A percentile compares a stretch with the other conserved stretches of the same genome.
Conservation (phyloP, 2,797 vertebrate genomes). For the Gadopsis marmoratus region DNA sequence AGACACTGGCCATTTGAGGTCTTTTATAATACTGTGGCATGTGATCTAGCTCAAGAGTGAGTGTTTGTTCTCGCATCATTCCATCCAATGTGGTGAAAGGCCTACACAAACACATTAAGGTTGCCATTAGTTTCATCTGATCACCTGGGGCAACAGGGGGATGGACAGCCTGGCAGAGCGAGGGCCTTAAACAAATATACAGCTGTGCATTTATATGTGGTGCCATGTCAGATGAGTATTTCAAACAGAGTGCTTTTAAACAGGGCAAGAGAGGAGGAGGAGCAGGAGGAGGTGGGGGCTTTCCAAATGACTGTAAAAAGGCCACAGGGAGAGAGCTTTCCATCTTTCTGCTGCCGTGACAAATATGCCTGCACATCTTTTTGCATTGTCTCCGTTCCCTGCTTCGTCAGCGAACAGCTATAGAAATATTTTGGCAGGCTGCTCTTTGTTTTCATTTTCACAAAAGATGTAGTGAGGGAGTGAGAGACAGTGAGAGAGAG, state of each 20-base stretch:
- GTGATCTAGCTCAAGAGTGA: slow-evolving; percentile 38
- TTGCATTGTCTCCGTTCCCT: slow-evolving; percentile 84
- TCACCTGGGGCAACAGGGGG: slow-evolving; percentile 73
- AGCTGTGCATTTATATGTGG: slow-evolving; percentile 74
- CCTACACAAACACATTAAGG: slow-evolving; percentile 78
- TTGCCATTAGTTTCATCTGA: slow-evolving; percentile 77
- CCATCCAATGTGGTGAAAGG: slow-evolving; percentile 63
- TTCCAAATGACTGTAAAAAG: slow-evolving; percentile 75
- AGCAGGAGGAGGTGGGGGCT: slow-evolving; percentile 6
- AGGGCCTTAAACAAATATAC: slow-evolving; percentile 77
- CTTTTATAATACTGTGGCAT: slow-evolving; percentile 50
- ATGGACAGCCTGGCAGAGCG: slow-evolving; percentile 71
- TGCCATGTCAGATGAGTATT: slow-evolving; percentile 77
- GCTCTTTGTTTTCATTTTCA: slow-evolving; percentile 88
- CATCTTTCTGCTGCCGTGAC: slow-evolving; percentile 83
- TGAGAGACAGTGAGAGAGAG: slow-evolving; percentile 31
- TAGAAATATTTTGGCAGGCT: slow-evolving; percentile 89
- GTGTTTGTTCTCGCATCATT: slow-evolving; percentile 53
- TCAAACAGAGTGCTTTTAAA: slow-evolving; percentile 78
- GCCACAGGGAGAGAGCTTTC: slow-evolving; percentile 72
- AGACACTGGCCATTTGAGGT: slow-evolving; percentile 26
- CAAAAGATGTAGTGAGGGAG: slow-evolving; percentile 82
- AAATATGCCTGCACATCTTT: slow-evolving; percentile 86
- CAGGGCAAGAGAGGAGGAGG: slow-evolving; percentile 30
- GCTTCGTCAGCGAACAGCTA: slow-evolving; percentile 88